Evolutionary conservation across 2,888 invertebrate genomes (phyloP), one percentile per base, ranked within the genome.

Genomic region (Drosophila rellima): DNA sequence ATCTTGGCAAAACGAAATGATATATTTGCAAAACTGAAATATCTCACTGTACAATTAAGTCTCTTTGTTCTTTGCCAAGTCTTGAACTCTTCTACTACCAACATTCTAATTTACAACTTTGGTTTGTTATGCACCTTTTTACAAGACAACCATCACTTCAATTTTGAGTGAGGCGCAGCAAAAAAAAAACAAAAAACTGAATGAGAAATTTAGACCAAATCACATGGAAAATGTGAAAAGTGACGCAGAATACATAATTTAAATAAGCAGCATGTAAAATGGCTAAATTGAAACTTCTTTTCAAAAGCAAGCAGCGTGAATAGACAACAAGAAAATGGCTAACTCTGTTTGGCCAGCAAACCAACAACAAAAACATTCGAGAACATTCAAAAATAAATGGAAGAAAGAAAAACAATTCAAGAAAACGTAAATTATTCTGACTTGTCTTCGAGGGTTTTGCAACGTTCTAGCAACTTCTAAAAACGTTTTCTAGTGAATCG

Each of bases 381-480:
- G 70, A 84, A 80, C 84, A 84, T 83, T 82, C 70, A 84, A 87
- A 87, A 84, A 82, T 81, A 80, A 78, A 80, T 66, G 62, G 26
- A 85, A 82, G 69, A 83, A 50, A 51, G 15, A 20, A 6, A 45
- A 51, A 76, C 29, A 42, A 51, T 42, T 70, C 57, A 73, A 51
- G 69, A 78, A 70, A 68, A 66, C 37, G 63, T 56, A 13, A 52
- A 61, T 55, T 66, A 52, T 67, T 67, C 17, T 42, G 31, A 60
- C 40, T 72, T 66, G 40, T 66, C 10, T 63, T 65, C n/a, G 10
- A 8, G 26, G 57, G 29, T 56, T 15, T 18, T 48, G 35, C 26
- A 33, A 29, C 45, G 48, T 70, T 73, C 74, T 37, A 64, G 74
- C 18, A 74, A 60, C 42, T 69, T 65, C 70, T 33, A 51, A 45